Evolutionary conservation across 2,797 vertebrate species (phyloP), one percentile per base, ranked within the genome.

Genomic region (Dermochelys coriacea): DNA sequence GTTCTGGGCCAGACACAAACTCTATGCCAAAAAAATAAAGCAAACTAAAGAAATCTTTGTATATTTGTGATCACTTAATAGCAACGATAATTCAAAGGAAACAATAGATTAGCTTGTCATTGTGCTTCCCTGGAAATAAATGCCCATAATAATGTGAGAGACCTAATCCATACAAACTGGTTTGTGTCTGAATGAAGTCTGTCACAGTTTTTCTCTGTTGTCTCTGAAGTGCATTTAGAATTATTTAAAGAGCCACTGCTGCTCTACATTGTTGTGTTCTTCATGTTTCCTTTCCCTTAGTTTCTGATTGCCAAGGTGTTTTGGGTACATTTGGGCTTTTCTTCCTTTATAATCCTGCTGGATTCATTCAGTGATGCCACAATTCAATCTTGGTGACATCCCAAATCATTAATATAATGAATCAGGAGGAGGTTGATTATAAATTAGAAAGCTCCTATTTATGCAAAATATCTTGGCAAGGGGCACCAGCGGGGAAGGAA

Each of bases 351-450:
- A 93, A 94, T 95, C 88, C 71, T 86, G 84, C 95, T 97, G 96
- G 75, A 95, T 96, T 97, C 92, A 89, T 96, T 97, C 94, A 96
- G 92, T 84, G 80, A 86, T 93, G 87, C 87, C 86, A 85, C 95
- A 93, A 93, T 95, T 94, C 93, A 93, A 79, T 94, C 96, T 96
- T 96, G 93, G 84, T 97, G 86, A 95, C 96, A 96, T 96, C 92
- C 95, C 95, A 88, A 80, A 96, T 97, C 92, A 95, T 96, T 97
- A 97, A 85, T 96, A 96, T 96, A 96, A 97, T 97, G 96, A 97
- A 96, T 97, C 96, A 97, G 96, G 96, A 94, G 85, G 90, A 96
- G 94, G 96, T 94, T 96, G 95, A 87, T 94, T 97, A 92, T 94
- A 91, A 95, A 97, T 87, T 89, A 94, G 90, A 97, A 96, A 94